These are phyloP conservation scores for Pseudococcus jackbeardsleyi DNA, from an alignment of 2,888 invertebrate species.

Conservation along the genomic window DNA sequence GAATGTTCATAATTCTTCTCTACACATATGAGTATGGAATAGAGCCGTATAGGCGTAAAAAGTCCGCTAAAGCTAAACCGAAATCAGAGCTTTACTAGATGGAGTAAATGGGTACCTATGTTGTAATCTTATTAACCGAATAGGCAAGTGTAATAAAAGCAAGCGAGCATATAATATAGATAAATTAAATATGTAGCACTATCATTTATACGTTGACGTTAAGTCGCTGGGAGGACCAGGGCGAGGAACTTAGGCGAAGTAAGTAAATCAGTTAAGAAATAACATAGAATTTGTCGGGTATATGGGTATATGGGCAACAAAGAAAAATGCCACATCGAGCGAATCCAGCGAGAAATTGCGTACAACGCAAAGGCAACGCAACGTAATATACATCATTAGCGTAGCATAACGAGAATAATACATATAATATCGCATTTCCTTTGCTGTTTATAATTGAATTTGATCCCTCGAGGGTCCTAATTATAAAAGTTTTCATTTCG, in stretches of 20 bases:
- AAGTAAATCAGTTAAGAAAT: not conserved
- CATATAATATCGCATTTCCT: slow-evolving; percentile 49
- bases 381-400: slow-evolving; percentile 51
- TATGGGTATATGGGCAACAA: not conserved
- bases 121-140: not conserved
- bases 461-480: slow-evolving; percentile 50
- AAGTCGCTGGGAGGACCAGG: too few relatives aligned
- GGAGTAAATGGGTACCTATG: not conserved
- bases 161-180: too few relatives aligned
- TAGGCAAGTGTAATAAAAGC: too few relatives aligned
- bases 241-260: not conserved
- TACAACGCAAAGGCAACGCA: not conserved
- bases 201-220: too few relatives aligned
- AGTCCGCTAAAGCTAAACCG: not conserved
- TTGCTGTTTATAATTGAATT: slow-evolving; percentile 48
- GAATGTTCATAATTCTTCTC: not conserved
- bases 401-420: slow-evolving; percentile 43
- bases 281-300: not conserved
- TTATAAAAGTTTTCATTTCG: slow-evolving; percentile 48
- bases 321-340: not conserved
- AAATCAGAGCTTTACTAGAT: not conserved
- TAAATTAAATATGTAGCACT: too few relatives aligned
- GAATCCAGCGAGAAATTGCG: slow-evolving; percentile 28
- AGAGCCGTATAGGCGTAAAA: not conserved
- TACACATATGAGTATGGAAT: not conserved